Base-by-base conservation (phyloP, 2,797 vertebrate species). In the Chromobotia macracanthus region DNA sequence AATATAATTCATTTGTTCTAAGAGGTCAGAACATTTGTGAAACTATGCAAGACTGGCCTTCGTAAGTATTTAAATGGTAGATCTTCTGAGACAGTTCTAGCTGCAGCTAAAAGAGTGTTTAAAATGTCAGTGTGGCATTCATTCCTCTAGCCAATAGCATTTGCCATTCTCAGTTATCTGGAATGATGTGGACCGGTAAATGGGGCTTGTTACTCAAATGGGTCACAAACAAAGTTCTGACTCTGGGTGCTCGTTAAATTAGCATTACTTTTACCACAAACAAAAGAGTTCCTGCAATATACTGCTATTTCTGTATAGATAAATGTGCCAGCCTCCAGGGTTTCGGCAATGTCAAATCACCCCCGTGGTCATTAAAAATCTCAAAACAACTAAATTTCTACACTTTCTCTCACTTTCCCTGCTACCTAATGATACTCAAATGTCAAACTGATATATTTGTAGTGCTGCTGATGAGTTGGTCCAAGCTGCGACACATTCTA, bases 341-440 rank as follows among this genome's bases (percentile, higher is more conserved):
- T 53, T 67, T 21, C 23, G 23, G 72, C 56, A 72, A 68, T 65
- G 72, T 44, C 79, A 81, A 44, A 65, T 81, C 75, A 60, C 55
- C 63, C 55, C 56, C 23, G 41, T 76, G 76, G 65, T 67, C 67
- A 85, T 83, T 76, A 83, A 66, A 77, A 80, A 65, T 80, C 78
- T 60, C 79, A 60, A 8, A 70, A 72, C 44, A 75, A 50, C 75
- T 51, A 68, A 66, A 78, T 80, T 80, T 56, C 61, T 53, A 21
- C 23, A 23, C 19, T 64, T 25, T 8, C 65, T 61, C 58, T 77
- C 69, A 69, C 72, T 67, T 18, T 80, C 56, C 23, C 72, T 25
- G 67, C 55, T 61, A 69, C 70, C 75, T 81, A 85, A 85, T 79
- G 79, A 85, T 75, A 70, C 68, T 60, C 38, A 81, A 83, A 85